These are phyloP conservation scores for Bradypodion pumilum DNA, from an alignment of 2,797 vertebrate genomes.

Conservation along the genomic window DNA sequence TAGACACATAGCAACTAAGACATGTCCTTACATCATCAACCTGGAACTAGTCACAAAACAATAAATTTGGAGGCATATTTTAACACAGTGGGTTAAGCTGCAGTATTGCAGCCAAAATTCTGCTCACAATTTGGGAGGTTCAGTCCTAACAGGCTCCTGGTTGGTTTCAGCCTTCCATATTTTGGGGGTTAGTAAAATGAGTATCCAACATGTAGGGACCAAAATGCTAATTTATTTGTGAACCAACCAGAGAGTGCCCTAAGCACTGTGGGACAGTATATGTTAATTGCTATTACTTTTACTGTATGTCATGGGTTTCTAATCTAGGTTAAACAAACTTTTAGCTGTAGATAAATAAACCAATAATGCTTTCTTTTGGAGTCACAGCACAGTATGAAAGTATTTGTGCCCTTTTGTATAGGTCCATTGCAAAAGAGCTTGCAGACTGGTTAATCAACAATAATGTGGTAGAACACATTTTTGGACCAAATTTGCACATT, in stretches of 20 bases:
- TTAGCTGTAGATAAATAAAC: background rate
- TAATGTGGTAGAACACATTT: constrained; percentile 97
- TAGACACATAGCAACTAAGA: background rate
- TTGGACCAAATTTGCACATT: constrained; percentile 96
- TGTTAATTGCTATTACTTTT: no score
- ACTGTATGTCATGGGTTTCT: background rate
- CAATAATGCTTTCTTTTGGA: background rate
- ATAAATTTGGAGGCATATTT: background rate
- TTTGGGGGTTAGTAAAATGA: no score
- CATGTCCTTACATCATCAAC: background rate
- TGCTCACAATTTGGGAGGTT: no score
- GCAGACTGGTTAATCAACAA: constrained; percentile 95
- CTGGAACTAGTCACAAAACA: background rate
- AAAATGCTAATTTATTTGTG: no score
- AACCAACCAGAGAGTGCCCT: no score
- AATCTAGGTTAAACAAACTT: background rate
- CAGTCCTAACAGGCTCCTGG: no score
- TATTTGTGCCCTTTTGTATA: constrained; percentile 56
- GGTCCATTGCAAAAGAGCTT: constrained; percentile 96
- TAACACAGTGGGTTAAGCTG: no score
- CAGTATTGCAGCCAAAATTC: no score
- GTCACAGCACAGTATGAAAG: background rate
- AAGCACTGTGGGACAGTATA: no score
- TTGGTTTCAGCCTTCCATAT: no score
- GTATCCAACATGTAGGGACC: no score